These are phyloP conservation scores for Ectobius pallidus DNA, from an alignment of 2,888 invertebrate genomes.

Conservation along the genomic window DNA sequence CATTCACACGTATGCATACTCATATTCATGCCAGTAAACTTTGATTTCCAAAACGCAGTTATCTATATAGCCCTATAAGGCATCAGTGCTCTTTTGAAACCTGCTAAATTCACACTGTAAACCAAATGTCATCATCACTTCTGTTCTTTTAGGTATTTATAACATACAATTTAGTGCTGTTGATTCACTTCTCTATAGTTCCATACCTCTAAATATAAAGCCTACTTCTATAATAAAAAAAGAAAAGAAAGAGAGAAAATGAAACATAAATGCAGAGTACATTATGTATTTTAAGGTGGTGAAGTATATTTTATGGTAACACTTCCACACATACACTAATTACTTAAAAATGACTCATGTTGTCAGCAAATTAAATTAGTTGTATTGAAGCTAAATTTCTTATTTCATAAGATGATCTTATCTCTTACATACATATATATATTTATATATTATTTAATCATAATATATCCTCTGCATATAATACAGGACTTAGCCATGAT, in stretches of 20 bases:
- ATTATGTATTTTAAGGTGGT: conserved; percentile 16
- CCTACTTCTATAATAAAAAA: conserved; percentile 13
- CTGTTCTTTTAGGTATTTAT: background rate
- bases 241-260: no score
- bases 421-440: conserved; percentile 1
- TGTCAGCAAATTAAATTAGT: conserved; percentile 21
- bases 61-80: background rate
- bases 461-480: background rate
- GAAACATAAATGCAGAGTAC: conserved; percentile 25
- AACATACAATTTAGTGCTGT: background rate
- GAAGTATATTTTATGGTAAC: conserved; percentile 20
- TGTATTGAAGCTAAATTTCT: background rate
- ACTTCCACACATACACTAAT: conserved; percentile 25
- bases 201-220: conserved; percentile 10
- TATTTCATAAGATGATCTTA: conserved; percentile 18
- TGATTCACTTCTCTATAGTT: background rate
- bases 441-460: conserved; percentile 18
- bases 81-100: background rate
- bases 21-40: background rate
- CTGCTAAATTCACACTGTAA: background rate
- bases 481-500: background rate
- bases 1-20: background rate
- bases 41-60: background rate
- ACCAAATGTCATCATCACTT: background rate
- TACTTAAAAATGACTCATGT: conserved; percentile 21